phyloP scores from a whole-genome alignment of 2,888 invertebrate species.

The Drosophila meridiana region DNA sequence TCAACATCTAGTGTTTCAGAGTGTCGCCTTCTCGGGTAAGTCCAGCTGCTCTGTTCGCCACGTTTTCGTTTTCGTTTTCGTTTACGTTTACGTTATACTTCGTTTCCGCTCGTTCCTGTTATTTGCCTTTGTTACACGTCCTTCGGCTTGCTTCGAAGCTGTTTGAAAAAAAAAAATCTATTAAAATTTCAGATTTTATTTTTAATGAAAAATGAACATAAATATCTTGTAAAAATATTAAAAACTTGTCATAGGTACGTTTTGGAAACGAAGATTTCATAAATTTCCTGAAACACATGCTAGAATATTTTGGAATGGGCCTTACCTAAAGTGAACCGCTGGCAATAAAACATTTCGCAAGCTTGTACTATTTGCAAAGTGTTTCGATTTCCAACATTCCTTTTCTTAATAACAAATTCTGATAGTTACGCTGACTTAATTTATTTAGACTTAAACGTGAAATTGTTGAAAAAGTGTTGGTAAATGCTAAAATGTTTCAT shows the following conservation, averaged over 20 bases:
- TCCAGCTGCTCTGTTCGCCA: conserved; percentile 47
- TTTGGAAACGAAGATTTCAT: background rate
- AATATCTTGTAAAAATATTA: too few species aligned
- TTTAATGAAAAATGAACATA: too few species aligned
- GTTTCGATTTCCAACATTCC: background rate
- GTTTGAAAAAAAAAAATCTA: too few species aligned
- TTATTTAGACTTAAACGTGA: too few species aligned
- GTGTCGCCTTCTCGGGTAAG: conserved; percentile 98
- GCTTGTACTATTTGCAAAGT: background rate
- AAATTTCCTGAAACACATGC: background rate
- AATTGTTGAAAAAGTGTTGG: too few species aligned
- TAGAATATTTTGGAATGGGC: background rate
- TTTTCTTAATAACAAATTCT: too few species aligned
- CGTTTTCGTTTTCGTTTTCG: conserved; percentile 7
- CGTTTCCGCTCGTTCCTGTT: conserved; percentile 11
- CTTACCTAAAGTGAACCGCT: background rate
- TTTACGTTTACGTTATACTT: background rate
- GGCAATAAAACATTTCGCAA: background rate
- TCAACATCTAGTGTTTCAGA: conserved; percentile 93
- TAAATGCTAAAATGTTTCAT: too few species aligned
- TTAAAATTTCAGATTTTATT: too few species aligned
- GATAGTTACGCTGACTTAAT: background rate
- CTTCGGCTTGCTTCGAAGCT: too few species aligned
- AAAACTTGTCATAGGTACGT: background rate
- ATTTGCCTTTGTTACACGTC: background rate